Percentiles rank a stretch among this genome's conserved stretches.
Conservation (phyloP, 2,888 invertebrate genomes). For the Oligia fasciuncula region DNA sequence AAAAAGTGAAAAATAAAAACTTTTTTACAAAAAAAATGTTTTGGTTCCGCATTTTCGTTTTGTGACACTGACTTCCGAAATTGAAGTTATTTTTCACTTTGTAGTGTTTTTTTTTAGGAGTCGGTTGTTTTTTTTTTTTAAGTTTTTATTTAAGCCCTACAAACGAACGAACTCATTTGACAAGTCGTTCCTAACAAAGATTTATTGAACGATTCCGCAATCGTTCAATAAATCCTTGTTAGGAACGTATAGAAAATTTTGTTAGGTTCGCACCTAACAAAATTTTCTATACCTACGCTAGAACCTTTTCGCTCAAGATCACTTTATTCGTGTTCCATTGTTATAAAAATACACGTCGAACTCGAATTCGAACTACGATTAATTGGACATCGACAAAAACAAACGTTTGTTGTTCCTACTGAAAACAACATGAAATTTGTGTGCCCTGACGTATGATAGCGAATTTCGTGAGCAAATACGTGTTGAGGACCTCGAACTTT, state of each 20-base stretch:
- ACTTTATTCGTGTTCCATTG: slow-evolving; percentile 22
- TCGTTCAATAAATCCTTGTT: too few species aligned
- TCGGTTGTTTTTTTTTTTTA: too few species aligned
- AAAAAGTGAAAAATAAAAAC: too few species aligned
- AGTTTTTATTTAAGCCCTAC: neutral
- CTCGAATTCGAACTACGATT: slow-evolving; percentile 32
- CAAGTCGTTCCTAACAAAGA: neutral
- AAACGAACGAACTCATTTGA: neutral
- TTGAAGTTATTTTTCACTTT: too few species aligned
- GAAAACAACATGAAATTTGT: slow-evolving; percentile 47
- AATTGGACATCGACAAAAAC: slow-evolving; percentile 58
- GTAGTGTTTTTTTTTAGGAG: too few species aligned
- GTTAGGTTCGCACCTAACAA: neutral
- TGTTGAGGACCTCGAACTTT: slow-evolving; percentile 21
- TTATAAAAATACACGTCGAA: slow-evolving; percentile 32
- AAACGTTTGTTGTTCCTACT: slow-evolving; percentile 42
- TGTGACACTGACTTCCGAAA: too few species aligned
- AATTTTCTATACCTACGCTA: slow-evolving; percentile 4
- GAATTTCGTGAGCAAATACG: slow-evolving; percentile 42
- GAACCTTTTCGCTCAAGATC: neutral
- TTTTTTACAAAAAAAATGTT: too few species aligned
- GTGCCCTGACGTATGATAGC: slow-evolving; percentile 33
- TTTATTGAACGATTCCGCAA: neutral
- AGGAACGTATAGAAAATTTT: too few species aligned
- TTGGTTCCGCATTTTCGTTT: too few species aligned